Percentiles rank a stretch among this genome's conserved stretches.
These are phyloP conservation scores for Ameiurus melas DNA, from an alignment of 2,113 vertebrate species.

Conservation along the genomic window DNA sequence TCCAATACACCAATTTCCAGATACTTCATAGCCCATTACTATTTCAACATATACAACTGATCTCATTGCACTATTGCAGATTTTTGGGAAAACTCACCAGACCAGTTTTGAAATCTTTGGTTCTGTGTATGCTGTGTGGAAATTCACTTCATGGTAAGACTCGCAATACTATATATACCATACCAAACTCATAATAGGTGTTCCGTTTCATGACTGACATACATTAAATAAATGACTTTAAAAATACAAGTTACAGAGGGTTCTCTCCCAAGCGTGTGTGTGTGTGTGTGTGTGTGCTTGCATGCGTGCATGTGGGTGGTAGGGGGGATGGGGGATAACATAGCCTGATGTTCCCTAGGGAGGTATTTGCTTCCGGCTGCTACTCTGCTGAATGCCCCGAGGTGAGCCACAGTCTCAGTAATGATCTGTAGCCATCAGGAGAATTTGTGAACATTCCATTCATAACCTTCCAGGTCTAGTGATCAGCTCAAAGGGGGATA, in stretches of 20 bases:
- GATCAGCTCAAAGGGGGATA: background rate
- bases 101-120: background rate
- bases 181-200: background rate
- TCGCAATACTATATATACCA: background rate
- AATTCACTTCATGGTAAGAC: slow-evolving; percentile 3
- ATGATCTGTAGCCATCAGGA: slow-evolving; percentile 49
- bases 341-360: slow-evolving; percentile 38
- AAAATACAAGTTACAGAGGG: background rate
- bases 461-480: slow-evolving; percentile 46
- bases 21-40: background rate
- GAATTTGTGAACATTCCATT: slow-evolving; percentile 53
- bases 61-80: background rate
- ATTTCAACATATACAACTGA: background rate
- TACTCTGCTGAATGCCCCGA: slow-evolving; percentile 45
- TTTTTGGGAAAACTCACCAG: background rate
- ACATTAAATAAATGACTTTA: background rate
- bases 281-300: slow-evolving; percentile 11
- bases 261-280: background rate
- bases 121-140: background rate
- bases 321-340: background rate
- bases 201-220: background rate
- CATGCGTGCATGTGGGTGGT: background rate
- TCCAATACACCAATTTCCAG: background rate
- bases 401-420: slow-evolving; percentile 45
- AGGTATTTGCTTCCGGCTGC: slow-evolving; percentile 45